Evolutionary conservation across 2,888 invertebrate genomes (phyloP).

Genomic region (Stramonita haemastoma): DNA sequence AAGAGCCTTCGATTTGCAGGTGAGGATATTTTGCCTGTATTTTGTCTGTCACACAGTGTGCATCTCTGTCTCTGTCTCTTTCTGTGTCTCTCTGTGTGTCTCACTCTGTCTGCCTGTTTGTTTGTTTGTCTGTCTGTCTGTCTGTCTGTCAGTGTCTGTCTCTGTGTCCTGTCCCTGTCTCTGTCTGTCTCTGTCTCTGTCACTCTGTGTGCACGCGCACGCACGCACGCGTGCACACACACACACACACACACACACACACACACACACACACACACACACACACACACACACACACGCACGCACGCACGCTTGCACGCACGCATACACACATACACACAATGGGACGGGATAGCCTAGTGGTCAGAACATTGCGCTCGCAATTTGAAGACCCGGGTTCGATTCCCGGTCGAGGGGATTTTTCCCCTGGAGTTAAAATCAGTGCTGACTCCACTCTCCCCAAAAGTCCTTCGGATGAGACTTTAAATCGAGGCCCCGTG

Average conservation of each 20-base stretch:
- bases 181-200: background rate
- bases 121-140: background rate
- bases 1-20: conserved; percentile 68
- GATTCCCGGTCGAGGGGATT: too few species aligned
- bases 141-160: background rate
- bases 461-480: too few species aligned
- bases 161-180: background rate
- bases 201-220: background rate
- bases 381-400: too few species aligned
- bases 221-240: too few species aligned
- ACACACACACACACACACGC: background rate
- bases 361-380: too few species aligned
- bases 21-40: conserved; percentile 42
- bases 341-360: too few species aligned
- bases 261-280: background rate
- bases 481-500: too few species aligned
- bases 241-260: background rate
- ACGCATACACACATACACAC: too few species aligned
- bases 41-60: background rate
- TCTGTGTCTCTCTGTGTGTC: background rate
- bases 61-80: background rate
- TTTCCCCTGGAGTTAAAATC: too few species aligned
- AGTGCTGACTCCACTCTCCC: too few species aligned
- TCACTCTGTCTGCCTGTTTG: background rate
- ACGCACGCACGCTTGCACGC: background rate